Base-by-base conservation (phyloP, 1,140 invertebrate genomes). In the Mycetomoellerius zeteki region DNA sequence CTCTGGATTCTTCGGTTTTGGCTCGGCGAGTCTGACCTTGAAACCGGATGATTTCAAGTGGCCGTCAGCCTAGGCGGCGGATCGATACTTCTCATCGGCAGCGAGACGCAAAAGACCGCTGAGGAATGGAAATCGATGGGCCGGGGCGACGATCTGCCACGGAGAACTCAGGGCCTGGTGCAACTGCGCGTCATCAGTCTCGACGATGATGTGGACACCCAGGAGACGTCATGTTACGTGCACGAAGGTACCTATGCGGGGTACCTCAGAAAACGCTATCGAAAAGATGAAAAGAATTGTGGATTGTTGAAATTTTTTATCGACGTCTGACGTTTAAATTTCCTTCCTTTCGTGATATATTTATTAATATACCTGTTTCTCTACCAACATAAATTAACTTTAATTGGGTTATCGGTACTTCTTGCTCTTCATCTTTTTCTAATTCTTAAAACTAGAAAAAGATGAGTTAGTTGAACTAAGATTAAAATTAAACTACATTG, bases 41-140 rank as follows among this genome's bases (percentile, higher is more conserved):
- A 92, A 50, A 90, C 62, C 73, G 90, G 91, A 93, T 94, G 86
- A 92, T 95, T 95, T 95, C 86, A 94, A 95, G 95, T 95, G 92
- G 91, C 94, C 86, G 93, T 95, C 89, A 95, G 95, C 91, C 94
- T 95, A 90, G 95, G 94, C 86, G 89, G 90, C 73, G 95, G 95
- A 88, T 94, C 94, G 87, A 86, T 94, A 7, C 93, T 95, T 37
- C 91, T 95, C 73, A 89, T 95, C 88, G 94, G 94, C 88, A 94
- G 94, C 54, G 65, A 85, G 50, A n/a, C 71, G 24, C 60, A 84
- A 19, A 78, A 84, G 21, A 77, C 54, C 54, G 27, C 52, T n/a
- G 72, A 37, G 24, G 65, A 78, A 85, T 85, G 84, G 84, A 89
- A 27, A 56, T 30, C 58, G 27, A 24, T 75, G 50, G 10, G 50